A percentile compares a stretch with the other conserved stretches of the same genome.
Conservation (phyloP, 2,113 vertebrate species). For the Cacatua alba region DNA sequence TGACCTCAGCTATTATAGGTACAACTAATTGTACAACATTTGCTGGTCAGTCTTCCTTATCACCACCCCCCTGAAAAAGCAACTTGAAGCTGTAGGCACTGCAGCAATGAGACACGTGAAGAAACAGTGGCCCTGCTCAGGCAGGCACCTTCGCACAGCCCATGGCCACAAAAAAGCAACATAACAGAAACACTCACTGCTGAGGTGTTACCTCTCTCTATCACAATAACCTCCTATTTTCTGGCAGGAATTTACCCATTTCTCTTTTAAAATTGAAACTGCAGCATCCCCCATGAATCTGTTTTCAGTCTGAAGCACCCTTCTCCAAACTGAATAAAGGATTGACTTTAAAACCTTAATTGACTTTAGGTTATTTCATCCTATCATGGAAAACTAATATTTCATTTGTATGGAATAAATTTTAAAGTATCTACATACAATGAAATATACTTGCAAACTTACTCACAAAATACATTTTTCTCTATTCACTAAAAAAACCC, state of each 20-base stretch:
- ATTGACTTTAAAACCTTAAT: background rate
- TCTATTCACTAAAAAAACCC: background rate
- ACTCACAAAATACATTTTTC: background rate
- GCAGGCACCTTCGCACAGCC: background rate
- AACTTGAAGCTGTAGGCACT: background rate
- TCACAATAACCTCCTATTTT: background rate
- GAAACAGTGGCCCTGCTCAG: background rate
- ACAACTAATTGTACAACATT: background rate
- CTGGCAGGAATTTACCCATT: background rate
- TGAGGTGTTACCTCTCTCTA: background rate
- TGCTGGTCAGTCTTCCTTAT: background rate
- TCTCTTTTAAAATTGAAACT: background rate
- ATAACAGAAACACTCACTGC: accelerated
- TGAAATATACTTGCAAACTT: background rate
- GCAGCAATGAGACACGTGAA: background rate
- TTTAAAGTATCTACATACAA: background rate
- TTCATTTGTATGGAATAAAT: background rate
- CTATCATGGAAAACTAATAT: background rate
- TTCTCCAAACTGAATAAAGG: background rate
- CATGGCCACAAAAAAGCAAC: background rate
- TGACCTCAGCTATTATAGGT: background rate
- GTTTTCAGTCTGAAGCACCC: background rate
- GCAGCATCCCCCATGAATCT: background rate
- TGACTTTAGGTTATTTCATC: background rate
- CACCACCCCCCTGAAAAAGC: background rate